Evolutionary conservation across 2,113 vertebrate genomes (phyloP), one percentile per base, ranked within the genome.

Genomic region (Podarcis cretensis): DNA sequence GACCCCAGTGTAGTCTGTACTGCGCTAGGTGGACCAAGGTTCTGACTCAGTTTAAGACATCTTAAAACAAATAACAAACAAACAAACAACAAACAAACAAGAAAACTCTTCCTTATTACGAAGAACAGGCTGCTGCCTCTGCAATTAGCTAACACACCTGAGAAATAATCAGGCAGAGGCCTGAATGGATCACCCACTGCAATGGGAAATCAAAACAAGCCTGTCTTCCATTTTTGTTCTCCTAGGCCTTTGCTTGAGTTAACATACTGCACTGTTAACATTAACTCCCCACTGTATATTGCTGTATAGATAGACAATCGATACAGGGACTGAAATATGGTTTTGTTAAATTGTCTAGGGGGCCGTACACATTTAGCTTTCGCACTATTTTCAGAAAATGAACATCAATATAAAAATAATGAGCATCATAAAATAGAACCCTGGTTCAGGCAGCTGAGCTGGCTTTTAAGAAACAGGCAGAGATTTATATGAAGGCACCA

Each of bases 391-490:
- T 95, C 95, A 95, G 94, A 96, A 95, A 96, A 96, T 94, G 93
- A 96, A 93, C 95, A 96, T 96, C 95, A 95, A 95, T 95, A 96
- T 94, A 93, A 96, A 96, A 96, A 95, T 96, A 96, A 96, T 95
- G 95, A 96, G 93, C 92, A 92, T 93, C 94, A 95, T 95, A 96
- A 96, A 96, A 91, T 91, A 95, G 94, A 95, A 90, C 78, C 81
- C 94, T 94, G 21, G 91, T 93, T 95, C 93, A 74, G 91, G 92
- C 87, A 93, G 94, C 95, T 95, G 95, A 95, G 93, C 57, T 94
- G 75, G 95, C 95, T 96, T 94, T 96, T 96, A 94, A 95, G 94
- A 94, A 96, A 94, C 87, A 88, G 90, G 48, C 78, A 92, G 91
- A 96, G 94, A 96, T 95, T 96, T 96, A 96, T 95, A 88, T 66